These are phyloP conservation scores for Drosophila novamexicana DNA, from an alignment of 1,140 invertebrate species.

Conservation along the genomic window DNA sequence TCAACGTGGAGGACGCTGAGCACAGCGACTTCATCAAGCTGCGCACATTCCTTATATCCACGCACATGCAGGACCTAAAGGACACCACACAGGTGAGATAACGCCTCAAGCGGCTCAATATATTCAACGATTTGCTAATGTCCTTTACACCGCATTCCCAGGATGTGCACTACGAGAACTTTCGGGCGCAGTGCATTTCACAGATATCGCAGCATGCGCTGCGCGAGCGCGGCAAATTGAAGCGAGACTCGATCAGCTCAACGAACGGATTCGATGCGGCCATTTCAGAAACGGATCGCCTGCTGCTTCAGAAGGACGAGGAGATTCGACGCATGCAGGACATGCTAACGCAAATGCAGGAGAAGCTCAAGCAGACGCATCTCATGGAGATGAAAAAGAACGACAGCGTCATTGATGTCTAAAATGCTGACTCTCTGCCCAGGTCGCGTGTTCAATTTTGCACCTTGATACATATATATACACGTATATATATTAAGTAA, in stretches of 20 bases:
- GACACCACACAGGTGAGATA: constrained; percentile 92
- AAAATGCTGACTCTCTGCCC: constrained; percentile 44
- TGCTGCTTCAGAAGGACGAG: constrained; percentile 96
- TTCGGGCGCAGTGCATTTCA: constrained; percentile 94
- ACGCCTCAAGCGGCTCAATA: neutral
- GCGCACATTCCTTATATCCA: constrained; percentile 97
- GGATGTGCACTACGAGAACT: constrained; percentile 98
- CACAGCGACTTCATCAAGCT: constrained; percentile 99
- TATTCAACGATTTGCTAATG: neutral
- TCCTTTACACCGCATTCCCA: constrained; percentile 81
- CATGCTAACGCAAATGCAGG: constrained; percentile 98
- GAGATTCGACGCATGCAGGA: constrained; percentile 98
- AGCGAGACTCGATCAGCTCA: constrained; percentile 92
- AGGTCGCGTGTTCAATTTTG: constrained; percentile 68
- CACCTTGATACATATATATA: constrained; percentile 48
- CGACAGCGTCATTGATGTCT: constrained; percentile 93
- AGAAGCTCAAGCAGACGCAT: constrained; percentile 94
- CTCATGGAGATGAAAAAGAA: constrained; percentile 88
- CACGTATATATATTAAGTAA: constrained; percentile 27
- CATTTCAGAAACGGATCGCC: constrained; percentile 93
- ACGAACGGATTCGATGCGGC: constrained; percentile 89
- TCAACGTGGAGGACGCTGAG: constrained; percentile 98
- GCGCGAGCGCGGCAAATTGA: constrained; percentile 92
- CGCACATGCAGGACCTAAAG: constrained; percentile 98
- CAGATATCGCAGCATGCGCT: constrained; percentile 94